Percentiles rank a stretch among this genome's conserved stretches.
Conservation (phyloP, 2,113 vertebrate genomes). For the Nothoprocta pentlandii region DNA sequence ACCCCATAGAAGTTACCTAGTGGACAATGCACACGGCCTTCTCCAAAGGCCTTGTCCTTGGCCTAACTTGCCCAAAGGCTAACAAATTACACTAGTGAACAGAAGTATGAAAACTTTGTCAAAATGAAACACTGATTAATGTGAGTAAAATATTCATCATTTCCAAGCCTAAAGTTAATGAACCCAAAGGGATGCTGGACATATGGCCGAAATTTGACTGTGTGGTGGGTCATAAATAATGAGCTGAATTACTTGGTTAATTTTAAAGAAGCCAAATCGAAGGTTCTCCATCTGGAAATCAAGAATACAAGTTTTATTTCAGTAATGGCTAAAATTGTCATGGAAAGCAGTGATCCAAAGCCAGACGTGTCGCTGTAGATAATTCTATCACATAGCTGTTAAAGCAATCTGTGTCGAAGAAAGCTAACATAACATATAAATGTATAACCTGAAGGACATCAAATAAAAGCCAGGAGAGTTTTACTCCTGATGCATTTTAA, state of each 20-base stretch:
- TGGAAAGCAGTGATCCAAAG: neutral
- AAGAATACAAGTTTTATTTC: neutral
- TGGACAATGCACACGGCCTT: neutral
- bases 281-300: neutral
- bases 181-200: neutral
- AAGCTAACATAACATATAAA: neutral
- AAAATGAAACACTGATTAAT: neutral
- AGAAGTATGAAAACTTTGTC: neutral
- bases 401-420: neutral
- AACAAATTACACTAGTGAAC: neutral
- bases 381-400: neutral
- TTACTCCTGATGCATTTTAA: neutral
- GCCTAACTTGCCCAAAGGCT: neutral
- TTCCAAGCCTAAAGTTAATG: neutral
- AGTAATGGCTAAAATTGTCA: neutral
- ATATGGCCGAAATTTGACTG: neutral
- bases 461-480: neutral
- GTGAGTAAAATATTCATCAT: neutral
- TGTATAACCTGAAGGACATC: neutral
- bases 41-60: neutral
- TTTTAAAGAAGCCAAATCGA: neutral
- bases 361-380: neutral
- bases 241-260: neutral
- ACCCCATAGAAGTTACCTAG: neutral
- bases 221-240: neutral